Evolutionary conservation across 2,888 invertebrate species (phyloP).

Genomic region (Acleris holmiana): DNA sequence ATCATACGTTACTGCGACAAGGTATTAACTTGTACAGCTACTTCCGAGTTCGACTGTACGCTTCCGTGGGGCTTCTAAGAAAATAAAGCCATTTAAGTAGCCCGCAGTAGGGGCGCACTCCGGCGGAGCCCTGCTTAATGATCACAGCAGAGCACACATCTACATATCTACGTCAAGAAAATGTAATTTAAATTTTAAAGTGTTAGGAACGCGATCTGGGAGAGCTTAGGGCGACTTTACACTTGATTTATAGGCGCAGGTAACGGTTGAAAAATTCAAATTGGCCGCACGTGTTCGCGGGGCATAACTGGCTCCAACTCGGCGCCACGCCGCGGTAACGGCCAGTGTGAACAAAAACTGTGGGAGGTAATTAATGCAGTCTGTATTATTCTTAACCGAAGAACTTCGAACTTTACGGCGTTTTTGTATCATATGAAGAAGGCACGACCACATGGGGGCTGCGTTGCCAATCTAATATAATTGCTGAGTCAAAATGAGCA

Average conservation of each 20-base stretch:
- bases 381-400: not conserved
- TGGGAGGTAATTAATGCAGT: conserved; percentile 42
- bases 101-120: not conserved
- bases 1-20: too few relatives aligned
- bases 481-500: too few relatives aligned
- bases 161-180: conserved; percentile 27
- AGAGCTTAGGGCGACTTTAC: conserved; percentile 78
- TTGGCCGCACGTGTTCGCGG: conserved; percentile 61
- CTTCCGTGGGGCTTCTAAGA: too few relatives aligned
- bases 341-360: conserved; percentile 48
- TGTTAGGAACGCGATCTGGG: conserved; percentile 69
- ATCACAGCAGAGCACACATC: conserved; percentile 28
- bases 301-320: conserved; percentile 52
- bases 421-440: too few relatives aligned
- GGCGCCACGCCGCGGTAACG: conserved; percentile 61
- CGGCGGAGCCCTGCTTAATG: conserved; percentile 24
- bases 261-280: conserved; percentile 82
- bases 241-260: conserved; percentile 81
- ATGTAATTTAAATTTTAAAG: conserved; percentile 80
- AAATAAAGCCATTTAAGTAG: conserved; percentile 4
- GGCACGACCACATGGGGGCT: too few relatives aligned
- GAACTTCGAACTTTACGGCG: not conserved
- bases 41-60: not conserved
- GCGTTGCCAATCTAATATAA: too few relatives aligned
- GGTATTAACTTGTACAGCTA: too few relatives aligned